Conservation (phyloP, 2,113 vertebrate species). For the Atlantisia rogersi region DNA sequence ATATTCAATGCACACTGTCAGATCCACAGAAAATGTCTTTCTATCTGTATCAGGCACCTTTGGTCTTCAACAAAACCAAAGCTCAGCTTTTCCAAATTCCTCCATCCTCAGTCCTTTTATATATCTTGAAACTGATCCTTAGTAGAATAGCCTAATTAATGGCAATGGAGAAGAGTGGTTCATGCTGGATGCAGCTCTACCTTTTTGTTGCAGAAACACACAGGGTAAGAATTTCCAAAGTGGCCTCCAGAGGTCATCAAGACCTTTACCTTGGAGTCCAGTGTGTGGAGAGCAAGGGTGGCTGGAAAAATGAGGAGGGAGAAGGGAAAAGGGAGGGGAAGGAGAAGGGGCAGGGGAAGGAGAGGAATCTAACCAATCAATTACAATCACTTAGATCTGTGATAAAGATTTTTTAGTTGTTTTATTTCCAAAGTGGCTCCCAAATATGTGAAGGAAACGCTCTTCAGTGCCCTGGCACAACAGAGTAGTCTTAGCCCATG, state of each 20-base stretch:
- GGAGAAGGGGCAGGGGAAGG: too few species aligned
- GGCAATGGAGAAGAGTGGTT: not conserved
- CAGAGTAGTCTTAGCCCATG: not conserved
- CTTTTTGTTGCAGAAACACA: not conserved
- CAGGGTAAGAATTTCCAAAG: not conserved
- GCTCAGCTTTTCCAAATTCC: not conserved
- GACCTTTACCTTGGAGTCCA: not conserved
- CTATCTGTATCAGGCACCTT: not conserved
- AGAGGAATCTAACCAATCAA: not conserved
- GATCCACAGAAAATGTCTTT: not conserved
- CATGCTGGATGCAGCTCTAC: not conserved
- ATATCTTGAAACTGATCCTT: not conserved
- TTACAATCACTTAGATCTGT: not conserved
- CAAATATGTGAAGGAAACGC: not conserved
- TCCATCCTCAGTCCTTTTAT: not conserved
- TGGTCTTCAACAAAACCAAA: not conserved
- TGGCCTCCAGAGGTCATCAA: conserved; percentile 11
- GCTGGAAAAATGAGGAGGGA: not conserved
- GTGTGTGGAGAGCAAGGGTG: not conserved
- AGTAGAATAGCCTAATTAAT: not conserved
- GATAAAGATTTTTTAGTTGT: not conserved
- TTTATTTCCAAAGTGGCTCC: not conserved
- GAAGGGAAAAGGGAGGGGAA: fast-evolving
- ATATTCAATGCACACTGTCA: not conserved
- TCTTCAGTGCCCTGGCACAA: not conserved